Evolutionary conservation across 2,797 vertebrate species (phyloP).

Genomic region (Chelidonichthys spinosus): DNA sequence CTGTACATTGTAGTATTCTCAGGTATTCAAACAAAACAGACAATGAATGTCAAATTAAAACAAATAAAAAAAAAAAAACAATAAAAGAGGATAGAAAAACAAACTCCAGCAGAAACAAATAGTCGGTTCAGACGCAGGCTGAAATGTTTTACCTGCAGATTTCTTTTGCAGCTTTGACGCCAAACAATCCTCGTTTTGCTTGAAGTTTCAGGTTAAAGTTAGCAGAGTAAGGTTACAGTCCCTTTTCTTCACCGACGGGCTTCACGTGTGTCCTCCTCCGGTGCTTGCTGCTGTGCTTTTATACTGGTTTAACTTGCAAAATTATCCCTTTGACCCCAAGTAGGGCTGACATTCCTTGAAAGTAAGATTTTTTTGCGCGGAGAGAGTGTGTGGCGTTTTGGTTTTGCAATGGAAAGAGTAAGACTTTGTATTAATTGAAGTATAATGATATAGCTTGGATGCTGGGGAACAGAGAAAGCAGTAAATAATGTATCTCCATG

Average conservation of each 20-base stretch:
- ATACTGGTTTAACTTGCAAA: slow-evolving; percentile 80
- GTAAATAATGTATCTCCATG: slow-evolving; percentile 83
- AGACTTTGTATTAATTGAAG: slow-evolving; percentile 82
- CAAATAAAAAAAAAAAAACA: slow-evolving; percentile 9
- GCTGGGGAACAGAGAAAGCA: slow-evolving; percentile 53
- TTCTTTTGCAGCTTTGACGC: slow-evolving; percentile 10
- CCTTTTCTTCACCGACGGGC: slow-evolving; percentile 31
- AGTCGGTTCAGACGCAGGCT: background rate
- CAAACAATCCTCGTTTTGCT: slow-evolving; percentile 23
- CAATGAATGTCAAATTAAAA: background rate
- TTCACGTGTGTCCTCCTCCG: slow-evolving; percentile 48
- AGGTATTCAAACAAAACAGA: slow-evolving; percentile 3
- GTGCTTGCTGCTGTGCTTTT: slow-evolving; percentile 67
- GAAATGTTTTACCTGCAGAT: slow-evolving; percentile 57
- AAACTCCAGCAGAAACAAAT: background rate
- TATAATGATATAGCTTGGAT: slow-evolving; percentile 79
- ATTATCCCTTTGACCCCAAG: slow-evolving; percentile 81
- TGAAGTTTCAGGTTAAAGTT: slow-evolving; percentile 1
- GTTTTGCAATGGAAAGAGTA: slow-evolving; percentile 80
- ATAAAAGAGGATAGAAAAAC: background rate
- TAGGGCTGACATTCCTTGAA: slow-evolving; percentile 82
- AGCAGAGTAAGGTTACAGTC: background rate
- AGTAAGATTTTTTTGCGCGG: slow-evolving; percentile 71
- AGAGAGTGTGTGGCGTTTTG: slow-evolving; percentile 53
- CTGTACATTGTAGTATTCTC: background rate